Percentiles rank a stretch among this genome's conserved stretches.
Conservation (phyloP, 2,888 invertebrate species). For the Tortrix viridana region DNA sequence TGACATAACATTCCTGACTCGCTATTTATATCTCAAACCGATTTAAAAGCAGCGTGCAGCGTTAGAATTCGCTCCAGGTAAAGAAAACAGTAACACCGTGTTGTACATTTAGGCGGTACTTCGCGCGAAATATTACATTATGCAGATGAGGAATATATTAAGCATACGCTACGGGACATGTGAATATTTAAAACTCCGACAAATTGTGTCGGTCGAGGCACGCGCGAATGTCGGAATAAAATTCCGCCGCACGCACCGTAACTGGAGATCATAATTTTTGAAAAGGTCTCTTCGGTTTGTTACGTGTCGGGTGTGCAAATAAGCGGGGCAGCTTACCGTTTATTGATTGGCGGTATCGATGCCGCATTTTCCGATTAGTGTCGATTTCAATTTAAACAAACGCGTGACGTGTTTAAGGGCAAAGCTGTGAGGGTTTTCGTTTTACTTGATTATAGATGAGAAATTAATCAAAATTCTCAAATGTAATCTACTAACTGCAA, state of each 20-base stretch:
- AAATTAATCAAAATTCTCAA: too few species aligned
- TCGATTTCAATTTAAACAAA: conserved; percentile 23
- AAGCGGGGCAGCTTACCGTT: conserved; percentile 30
- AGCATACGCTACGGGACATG: conserved; percentile 63
- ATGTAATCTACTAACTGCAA: too few species aligned
- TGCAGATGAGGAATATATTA: conserved; percentile 73
- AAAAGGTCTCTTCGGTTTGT: conserved; percentile 61
- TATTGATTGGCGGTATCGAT: conserved; percentile 34
- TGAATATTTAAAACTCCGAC: conserved; percentile 73
- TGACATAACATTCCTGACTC: neutral
- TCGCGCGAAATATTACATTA: conserved; percentile 68
- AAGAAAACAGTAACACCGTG: conserved; percentile 50
- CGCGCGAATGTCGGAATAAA: conserved; percentile 55
- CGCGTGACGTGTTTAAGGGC: neutral
- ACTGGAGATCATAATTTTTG: conserved; percentile 66
- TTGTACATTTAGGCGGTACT: conserved; percentile 54
- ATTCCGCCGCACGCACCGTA: conserved; percentile 47
- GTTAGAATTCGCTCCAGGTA: conserved; percentile 37
- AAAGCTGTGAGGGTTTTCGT: too few species aligned
- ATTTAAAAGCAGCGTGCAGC: conserved; percentile 25
- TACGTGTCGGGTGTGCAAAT: conserved; percentile 61
- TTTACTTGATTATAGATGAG: too few species aligned
- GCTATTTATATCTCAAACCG: conserved; percentile 22
- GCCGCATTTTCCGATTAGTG: conserved; percentile 22
- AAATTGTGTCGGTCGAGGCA: conserved; percentile 60